Evolutionary conservation across 2,797 vertebrate species (phyloP), one percentile per base, ranked within the genome.

Genomic region (Myiothlypis coronata): DNA sequence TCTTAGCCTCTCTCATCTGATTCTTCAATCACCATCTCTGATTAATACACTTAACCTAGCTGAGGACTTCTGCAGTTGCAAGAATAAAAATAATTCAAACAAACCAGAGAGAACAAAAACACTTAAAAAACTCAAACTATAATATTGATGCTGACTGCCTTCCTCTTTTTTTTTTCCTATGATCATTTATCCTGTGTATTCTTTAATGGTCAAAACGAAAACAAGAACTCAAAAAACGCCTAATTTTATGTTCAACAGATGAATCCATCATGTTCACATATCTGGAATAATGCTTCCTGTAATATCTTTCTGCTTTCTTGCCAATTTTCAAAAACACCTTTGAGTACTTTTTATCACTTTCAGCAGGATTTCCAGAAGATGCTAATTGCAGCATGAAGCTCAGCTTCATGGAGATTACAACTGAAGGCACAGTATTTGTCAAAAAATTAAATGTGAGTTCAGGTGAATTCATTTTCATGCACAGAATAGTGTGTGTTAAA

Each of bases 191-290:
- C 23, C 11, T 30, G 11, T 16, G 4, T 32, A 37, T 22, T 13
- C 26, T 78, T 57, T 37, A 55, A 47, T 24, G 30, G 12, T 47
- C 14, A 59, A 81, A 84, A 75, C 53, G 1, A 28, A 46, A 43
- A 37, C 9, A 10, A 53, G 1, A 22, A 49, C 32, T 2, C 11
- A 61, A 43, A n/a, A 26, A 14, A 1, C 11, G 1, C 1, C 8
- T 18, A 63, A 67, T 28, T 80, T 77, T 50, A 52, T 30, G 37
- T 61, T 61, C 44, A 69, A 78, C 30, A 86, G 15, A 79, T 49
- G 2, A 91, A 74, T 43, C 27, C 43, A 67, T 30, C 30, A 43
- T 26, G 32, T 27, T 91, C 61, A 71, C 34, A 50, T 35, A 72
- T 44, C 50, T 86, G 46, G 43, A 56, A 46, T 53, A 77, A 74